Percentiles rank a stretch among this genome's conserved stretches.
phyloP scores from a whole-genome alignment of 2,797 vertebrate genomes.

The Zenarchopterus dispar region DNA sequence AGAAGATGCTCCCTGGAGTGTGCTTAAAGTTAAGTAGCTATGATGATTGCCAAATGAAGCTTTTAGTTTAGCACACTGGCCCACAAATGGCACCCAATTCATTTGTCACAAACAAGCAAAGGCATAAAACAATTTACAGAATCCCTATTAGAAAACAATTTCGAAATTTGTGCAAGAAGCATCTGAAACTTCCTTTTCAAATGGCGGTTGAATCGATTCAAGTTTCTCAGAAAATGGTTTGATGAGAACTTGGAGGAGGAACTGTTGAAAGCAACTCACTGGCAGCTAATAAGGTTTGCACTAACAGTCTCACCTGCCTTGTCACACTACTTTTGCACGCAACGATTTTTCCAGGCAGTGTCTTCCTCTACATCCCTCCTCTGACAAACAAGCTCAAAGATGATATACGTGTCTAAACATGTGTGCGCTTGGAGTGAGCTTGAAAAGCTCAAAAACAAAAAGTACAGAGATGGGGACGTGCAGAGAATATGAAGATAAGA shows the following conservation, averaged over 20 bases:
- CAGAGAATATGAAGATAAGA: too few species aligned
- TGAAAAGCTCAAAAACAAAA: too few species aligned
- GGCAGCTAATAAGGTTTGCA: constrained; percentile 62
- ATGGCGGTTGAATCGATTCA: too few species aligned
- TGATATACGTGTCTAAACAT: too few species aligned
- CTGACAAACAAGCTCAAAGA: too few species aligned
- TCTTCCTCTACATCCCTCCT: too few species aligned
- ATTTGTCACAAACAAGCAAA: background rate
- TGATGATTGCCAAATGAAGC: constrained; percentile 29
- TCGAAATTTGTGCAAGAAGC: too few species aligned
- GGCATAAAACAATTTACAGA: background rate
- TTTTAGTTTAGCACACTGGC: constrained; percentile 17
- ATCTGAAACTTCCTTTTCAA: too few species aligned
- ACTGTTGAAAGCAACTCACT: constrained; percentile 45
- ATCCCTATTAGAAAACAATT: constrained; percentile 5
- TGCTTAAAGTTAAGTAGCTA: constrained; percentile 11
- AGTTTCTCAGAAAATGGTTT: constrained; percentile 28
- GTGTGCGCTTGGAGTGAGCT: too few species aligned
- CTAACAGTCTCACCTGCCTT: constrained; percentile 38
- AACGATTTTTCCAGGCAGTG: constrained; percentile 9
- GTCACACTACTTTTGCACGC: constrained; percentile 27
- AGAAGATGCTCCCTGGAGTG: constrained; percentile 23
- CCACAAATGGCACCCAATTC: constrained; percentile 10
- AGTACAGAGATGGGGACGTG: too few species aligned
- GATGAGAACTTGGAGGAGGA: constrained; percentile 17